A percentile compares a stretch with the other conserved stretches of the same genome.
These are phyloP conservation scores for Gymnoscelis rufifasciata DNA, from an alignment of 2,888 invertebrate species.

Conservation along the genomic window DNA sequence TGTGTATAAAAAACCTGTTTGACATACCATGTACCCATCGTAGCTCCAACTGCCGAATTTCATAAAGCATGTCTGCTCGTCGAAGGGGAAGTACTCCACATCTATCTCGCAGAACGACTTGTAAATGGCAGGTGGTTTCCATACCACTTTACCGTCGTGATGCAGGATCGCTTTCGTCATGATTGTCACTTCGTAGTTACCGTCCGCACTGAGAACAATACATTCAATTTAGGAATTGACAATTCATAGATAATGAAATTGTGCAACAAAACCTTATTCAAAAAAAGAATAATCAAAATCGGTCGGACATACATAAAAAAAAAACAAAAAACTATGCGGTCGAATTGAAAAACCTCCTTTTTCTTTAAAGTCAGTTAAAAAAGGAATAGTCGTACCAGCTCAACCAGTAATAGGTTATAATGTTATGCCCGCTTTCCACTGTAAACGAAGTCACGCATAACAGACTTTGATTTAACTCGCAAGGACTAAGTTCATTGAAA, in stretches of 20 bases:
- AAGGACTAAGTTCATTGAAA: too few relatives aligned
- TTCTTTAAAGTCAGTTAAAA: too few relatives aligned
- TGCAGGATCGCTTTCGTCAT: constrained; percentile 98
- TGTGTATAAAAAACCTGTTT: neutral
- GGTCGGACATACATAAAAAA: too few relatives aligned
- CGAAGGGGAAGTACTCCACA: constrained; percentile 96
- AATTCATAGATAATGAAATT: neutral
- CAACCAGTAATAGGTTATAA: too few relatives aligned
- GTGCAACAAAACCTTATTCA: too few relatives aligned
- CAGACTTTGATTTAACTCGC: too few relatives aligned
- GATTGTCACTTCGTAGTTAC: constrained; percentile 98
- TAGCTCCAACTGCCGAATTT: constrained; percentile 97
- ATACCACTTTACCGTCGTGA: constrained; percentile 94
- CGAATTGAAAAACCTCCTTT: too few relatives aligned
- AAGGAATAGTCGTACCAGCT: too few relatives aligned
- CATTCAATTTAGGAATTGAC: neutral
- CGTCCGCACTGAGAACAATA: constrained; percentile 88
- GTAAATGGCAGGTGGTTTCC: constrained; percentile 99
- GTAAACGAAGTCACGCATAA: too few relatives aligned
- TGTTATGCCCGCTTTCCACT: too few relatives aligned
- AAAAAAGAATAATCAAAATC: too few relatives aligned
- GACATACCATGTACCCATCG: constrained; percentile 91
- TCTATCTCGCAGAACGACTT: constrained; percentile 98
- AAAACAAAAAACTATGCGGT: too few relatives aligned
- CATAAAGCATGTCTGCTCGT: constrained; percentile 97